Conservation (phyloP, 2,113 vertebrate species). For the Leptobrachium ailaonicum region DNA sequence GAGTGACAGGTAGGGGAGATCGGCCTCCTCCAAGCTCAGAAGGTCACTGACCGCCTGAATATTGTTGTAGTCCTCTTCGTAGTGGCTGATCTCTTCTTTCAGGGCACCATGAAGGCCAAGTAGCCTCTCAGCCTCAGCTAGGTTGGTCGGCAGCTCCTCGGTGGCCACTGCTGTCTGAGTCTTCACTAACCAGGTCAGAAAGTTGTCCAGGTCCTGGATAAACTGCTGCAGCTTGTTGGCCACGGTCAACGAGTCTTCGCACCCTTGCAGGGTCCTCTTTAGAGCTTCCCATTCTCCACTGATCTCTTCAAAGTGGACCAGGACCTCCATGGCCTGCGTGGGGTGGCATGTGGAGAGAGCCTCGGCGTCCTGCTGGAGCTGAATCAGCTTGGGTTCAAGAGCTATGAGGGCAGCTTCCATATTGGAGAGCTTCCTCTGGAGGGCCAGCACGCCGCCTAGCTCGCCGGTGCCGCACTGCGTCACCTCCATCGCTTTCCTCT, state of each 20-base stretch:
- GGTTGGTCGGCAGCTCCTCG: slow-evolving; percentile 72
- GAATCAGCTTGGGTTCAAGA: slow-evolving; percentile 83
- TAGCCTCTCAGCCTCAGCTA: slow-evolving; percentile 80
- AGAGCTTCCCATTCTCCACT: slow-evolving; percentile 86
- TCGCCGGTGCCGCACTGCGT: slow-evolving; percentile 78
- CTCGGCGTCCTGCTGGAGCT: slow-evolving; percentile 84
- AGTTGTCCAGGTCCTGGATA: slow-evolving; percentile 86
- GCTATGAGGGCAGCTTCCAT: slow-evolving; percentile 86
- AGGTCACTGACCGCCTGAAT: slow-evolving; percentile 89
- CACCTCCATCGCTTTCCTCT: slow-evolving; percentile 83
- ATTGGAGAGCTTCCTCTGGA: slow-evolving; percentile 86
- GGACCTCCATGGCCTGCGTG: slow-evolving; percentile 73
- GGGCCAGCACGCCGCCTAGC: slow-evolving; percentile 75
- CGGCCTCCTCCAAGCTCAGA: slow-evolving; percentile 81
- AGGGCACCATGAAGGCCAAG: slow-evolving; percentile 82
- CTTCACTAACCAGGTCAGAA: slow-evolving; percentile 89
- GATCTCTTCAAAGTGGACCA: slow-evolving; percentile 84
- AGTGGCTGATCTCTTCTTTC: slow-evolving; percentile 90
- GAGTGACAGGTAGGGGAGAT: slow-evolving; percentile 78
- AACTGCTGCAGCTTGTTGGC: slow-evolving; percentile 85
- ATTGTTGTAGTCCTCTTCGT: slow-evolving; percentile 86
- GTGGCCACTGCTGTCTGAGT: slow-evolving; percentile 79
- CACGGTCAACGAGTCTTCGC: slow-evolving; percentile 83
- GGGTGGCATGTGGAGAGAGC: slow-evolving; percentile 75
- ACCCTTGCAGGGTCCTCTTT: slow-evolving; percentile 79